Percentiles rank a stretch among this genome's conserved stretches.
phyloP scores from a whole-genome alignment of 2,797 vertebrate genomes.

The Amphiprion clarkii region DNA sequence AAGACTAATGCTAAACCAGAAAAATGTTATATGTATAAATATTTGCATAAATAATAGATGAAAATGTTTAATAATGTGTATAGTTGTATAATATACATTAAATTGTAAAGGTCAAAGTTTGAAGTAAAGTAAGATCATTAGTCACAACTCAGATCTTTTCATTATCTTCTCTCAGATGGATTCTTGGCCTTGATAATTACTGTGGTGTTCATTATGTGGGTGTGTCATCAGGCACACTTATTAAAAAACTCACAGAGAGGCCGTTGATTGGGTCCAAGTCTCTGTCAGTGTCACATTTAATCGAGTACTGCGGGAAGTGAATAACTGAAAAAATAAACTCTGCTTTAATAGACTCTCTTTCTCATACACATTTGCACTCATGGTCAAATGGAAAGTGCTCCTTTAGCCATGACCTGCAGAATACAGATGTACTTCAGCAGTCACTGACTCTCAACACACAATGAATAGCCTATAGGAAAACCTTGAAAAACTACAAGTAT shows the following conservation, averaged over 20 bases:
- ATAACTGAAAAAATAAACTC: constrained; percentile 43
- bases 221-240: constrained; percentile 49
- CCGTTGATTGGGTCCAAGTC: constrained; percentile 60
- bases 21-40: not conserved
- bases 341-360: constrained; percentile 8
- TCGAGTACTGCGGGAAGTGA: constrained; percentile 43
- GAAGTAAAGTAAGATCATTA: constrained; percentile 29
- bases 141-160: constrained; percentile 57
- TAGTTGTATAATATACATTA: not conserved
- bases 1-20: not conserved
- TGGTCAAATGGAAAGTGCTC: constrained; percentile 22
- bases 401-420: constrained; percentile 13
- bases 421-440: constrained; percentile 3
- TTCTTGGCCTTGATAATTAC: constrained; percentile 66
- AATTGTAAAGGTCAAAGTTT: constrained; percentile 14
- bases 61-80: too few species aligned
- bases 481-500: not conserved
- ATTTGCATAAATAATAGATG: too few species aligned
- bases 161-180: constrained; percentile 66
- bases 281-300: constrained; percentile 59
- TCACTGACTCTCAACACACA: not conserved
- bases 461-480: not conserved
- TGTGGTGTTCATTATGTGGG: constrained; percentile 55
- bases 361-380: not conserved
- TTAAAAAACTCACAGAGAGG: constrained; percentile 38